Conservation (phyloP, 2,888 invertebrate genomes). For the Iselma pallidipennis region DNA sequence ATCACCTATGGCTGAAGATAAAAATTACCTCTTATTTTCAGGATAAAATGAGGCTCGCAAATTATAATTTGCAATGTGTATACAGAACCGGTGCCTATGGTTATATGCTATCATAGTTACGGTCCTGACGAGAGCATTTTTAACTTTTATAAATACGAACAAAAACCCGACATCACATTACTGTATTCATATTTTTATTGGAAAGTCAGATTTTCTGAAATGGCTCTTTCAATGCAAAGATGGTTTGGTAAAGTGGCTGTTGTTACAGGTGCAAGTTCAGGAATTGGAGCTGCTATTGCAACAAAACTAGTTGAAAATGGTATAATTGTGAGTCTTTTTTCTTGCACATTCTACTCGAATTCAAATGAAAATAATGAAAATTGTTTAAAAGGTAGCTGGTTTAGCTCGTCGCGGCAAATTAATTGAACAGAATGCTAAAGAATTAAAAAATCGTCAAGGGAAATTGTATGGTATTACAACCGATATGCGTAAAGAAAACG, state of each 20-base stretch:
- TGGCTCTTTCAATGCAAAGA: slow-evolving; percentile 58
- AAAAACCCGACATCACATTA: no score
- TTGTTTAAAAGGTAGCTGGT: slow-evolving; percentile 39
- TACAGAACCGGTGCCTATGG: no score
- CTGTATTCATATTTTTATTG: no score
- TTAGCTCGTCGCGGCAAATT: slow-evolving; percentile 35
- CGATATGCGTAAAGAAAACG: slow-evolving; percentile 48
- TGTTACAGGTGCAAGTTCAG: slow-evolving; percentile 67
- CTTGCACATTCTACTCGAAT: no score
- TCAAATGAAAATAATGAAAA: slow-evolving; percentile 1
- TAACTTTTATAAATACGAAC: no score
- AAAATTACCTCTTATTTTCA: no score
- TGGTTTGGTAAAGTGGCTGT: slow-evolving; percentile 66
- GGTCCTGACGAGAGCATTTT: no score
- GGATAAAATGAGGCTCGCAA: no score
- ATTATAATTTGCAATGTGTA: no score
- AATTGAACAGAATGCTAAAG: slow-evolving; percentile 29
- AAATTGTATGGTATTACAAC: slow-evolving; percentile 47
- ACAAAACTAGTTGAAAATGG: slow-evolving; percentile 57
- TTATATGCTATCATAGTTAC: no score
- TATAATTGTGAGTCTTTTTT: slow-evolving; percentile 56
- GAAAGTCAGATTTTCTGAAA: no score
- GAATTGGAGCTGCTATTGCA: slow-evolving; percentile 62
- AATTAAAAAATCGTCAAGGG: slow-evolving; percentile 33
- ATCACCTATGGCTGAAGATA: no score